Evolutionary conservation across 2,113 vertebrate species (phyloP).

Genomic region (Nannobrachium achirus): DNA sequence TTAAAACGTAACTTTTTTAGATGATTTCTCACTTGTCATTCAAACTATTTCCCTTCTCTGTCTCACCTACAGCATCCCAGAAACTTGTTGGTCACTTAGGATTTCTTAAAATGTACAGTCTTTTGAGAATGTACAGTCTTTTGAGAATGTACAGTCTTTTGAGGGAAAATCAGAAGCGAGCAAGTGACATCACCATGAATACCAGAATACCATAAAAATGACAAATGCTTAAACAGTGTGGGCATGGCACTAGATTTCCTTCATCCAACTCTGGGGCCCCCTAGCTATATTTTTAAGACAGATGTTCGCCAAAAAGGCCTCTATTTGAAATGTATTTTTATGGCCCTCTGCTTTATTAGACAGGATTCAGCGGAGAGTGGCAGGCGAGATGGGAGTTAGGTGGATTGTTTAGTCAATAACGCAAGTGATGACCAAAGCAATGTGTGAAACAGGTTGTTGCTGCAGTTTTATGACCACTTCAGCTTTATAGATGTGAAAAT

Average conservation of each 20-base stretch:
- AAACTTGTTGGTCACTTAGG: too few species aligned
- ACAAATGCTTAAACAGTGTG: neutral
- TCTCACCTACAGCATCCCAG: too few species aligned
- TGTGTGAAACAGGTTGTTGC: constrained; percentile 2
- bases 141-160: neutral
- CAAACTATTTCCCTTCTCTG: too few species aligned
- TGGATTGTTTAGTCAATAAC: constrained; percentile 26
- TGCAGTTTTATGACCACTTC: neutral
- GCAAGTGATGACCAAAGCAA: constrained; percentile 3
- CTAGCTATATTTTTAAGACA: constrained; percentile 6
- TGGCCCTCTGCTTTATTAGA: neutral
- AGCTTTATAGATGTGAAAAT: constrained; percentile 5
- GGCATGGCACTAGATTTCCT: neutral
- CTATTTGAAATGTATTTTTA: neutral
- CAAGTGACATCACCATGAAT: neutral
- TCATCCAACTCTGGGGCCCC: neutral
- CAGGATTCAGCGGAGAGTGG: constrained; percentile 5
- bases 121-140: too few species aligned
- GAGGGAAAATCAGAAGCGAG: neutral
- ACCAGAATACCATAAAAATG: neutral
- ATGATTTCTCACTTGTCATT: too few species aligned
- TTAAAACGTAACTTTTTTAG: too few species aligned
- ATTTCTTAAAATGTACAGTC: too few species aligned
- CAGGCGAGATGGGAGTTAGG: constrained; percentile 5
- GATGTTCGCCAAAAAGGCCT: constrained; percentile 25